phyloP scores from a whole-genome alignment of 2,113 vertebrate species.

The Nematolebias whitei region DNA sequence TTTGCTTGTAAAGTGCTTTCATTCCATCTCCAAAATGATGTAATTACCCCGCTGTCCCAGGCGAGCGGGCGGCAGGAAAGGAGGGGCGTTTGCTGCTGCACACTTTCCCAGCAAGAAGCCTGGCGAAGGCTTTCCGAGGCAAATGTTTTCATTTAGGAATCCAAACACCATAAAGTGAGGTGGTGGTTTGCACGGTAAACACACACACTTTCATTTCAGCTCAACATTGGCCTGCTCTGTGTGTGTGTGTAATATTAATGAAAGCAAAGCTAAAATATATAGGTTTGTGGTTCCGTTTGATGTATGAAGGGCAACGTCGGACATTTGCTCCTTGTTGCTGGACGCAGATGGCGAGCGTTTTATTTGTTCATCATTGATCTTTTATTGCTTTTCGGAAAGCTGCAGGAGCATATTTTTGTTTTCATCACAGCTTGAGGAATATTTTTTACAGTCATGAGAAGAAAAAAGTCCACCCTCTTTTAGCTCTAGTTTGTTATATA shows the following conservation, averaged over 20 bases:
- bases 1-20: constrained; percentile 79
- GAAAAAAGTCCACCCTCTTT: no score
- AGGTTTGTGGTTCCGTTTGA: constrained; percentile 35
- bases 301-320: constrained; percentile 17
- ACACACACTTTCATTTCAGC: constrained; percentile 60
- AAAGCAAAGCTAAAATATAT: constrained; percentile 23
- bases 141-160: constrained; percentile 76
- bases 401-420: constrained; percentile 22
- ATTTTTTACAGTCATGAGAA: neutral
- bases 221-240: constrained; percentile 22
- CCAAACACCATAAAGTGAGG: constrained; percentile 71
- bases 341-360: constrained; percentile 45
- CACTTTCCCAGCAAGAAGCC: constrained; percentile 58
- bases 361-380: constrained; percentile 29
- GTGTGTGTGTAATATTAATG: constrained; percentile 38
- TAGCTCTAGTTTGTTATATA: no score
- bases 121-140: constrained; percentile 51
- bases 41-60: constrained; percentile 77
- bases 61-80: constrained; percentile 46
- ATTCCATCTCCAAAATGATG: constrained; percentile 82
- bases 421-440: constrained; percentile 38
- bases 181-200: constrained; percentile 68
- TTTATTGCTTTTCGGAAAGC: constrained; percentile 32
- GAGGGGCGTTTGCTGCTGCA: constrained; percentile 31
- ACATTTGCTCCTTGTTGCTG: constrained; percentile 27